Base-by-base conservation (phyloP, 1,140 invertebrate genomes). In the Nomia melanderi region DNA sequence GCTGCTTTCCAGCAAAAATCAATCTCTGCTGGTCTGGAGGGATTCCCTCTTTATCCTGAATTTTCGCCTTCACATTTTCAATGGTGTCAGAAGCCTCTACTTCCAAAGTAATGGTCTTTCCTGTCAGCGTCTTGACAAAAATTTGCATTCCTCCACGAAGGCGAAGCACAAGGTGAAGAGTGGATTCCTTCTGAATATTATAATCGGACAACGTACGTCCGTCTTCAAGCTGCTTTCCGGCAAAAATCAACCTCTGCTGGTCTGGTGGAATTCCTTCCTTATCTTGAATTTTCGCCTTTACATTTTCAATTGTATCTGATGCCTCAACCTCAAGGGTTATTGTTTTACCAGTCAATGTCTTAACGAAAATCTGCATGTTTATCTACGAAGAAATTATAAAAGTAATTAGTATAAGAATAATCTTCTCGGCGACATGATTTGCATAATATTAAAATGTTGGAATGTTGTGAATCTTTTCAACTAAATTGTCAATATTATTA, bases 21-120 rank as follows among this genome's bases (percentile, higher is more conserved):
- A 96, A 91, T 81, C 95, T 94, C 94, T 83, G 95, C 87, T 96
- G 94, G 86, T 95, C 95, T 91, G 95, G 95, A 39, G 95, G 95
- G 78, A 95, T 95, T 64, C 95, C 95, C 88, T 94, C 93, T 76
- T 94, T 95, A 36, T 96, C 93, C 88, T 96, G 95, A 83, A 96
- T 96, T 85, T 96, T 96, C 4, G 95, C 94, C 80, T 96, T 96
- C 0, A 96, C 95, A 89, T 96, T 96, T 84, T 96, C 95, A 79
- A 96, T 96, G 0, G 96, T 96, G 82, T 96, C 96, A 66, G 94
- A 95, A 8, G 94, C 93, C 85, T 96, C 95, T 3, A 96, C 95
- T 82, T 96, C 95, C n/a, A 96, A 89, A 0, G 95, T 94, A 72
- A 94, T 94, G 33, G 96, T 96, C 85, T 96, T 96, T 1, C 95